These are phyloP conservation scores for Fragariocoptes setiger DNA, from an alignment of 1,140 invertebrate species.

Conservation along the genomic window DNA sequence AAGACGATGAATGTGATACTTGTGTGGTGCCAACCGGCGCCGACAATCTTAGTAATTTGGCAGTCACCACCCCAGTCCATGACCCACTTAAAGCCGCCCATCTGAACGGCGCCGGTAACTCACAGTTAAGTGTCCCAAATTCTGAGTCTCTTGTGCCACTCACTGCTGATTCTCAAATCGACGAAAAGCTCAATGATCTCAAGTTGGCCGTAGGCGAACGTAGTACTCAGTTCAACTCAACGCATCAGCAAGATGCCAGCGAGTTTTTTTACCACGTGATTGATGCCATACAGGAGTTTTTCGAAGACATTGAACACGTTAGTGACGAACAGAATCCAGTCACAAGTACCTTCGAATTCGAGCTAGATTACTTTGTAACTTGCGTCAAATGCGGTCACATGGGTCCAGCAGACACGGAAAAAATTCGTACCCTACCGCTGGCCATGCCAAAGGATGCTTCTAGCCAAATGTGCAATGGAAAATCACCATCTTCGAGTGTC, in stretches of 20 bases:
- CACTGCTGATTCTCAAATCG: no score
- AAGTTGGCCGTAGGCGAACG: background rate
- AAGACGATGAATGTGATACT: no score
- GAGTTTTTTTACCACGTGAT: constrained; percentile 4
- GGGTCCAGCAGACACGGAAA: no score
- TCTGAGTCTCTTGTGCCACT: no score
- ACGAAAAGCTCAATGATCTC: background rate
- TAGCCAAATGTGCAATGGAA: no score
- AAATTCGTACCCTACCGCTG: background rate
- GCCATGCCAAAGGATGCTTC: background rate
- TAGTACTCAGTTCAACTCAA: background rate
- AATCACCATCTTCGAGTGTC: no score
- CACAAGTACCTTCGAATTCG: background rate
- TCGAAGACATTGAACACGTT: background rate
- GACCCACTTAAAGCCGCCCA: no score
- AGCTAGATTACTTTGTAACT: background rate
- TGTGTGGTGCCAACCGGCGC: no score
- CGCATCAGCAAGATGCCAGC: constrained; percentile 4
- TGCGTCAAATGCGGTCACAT: constrained; percentile 1
- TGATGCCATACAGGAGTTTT: background rate
- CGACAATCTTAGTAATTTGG: no score
- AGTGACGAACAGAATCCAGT: constrained; percentile 1
- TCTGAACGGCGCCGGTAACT: no score
- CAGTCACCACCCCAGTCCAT: no score
- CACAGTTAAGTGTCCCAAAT: no score